Percentiles rank a stretch among this genome's conserved stretches.
These are phyloP conservation scores for Scomber scombrus DNA, from an alignment of 2,113 vertebrate species.

Conservation along the genomic window DNA sequence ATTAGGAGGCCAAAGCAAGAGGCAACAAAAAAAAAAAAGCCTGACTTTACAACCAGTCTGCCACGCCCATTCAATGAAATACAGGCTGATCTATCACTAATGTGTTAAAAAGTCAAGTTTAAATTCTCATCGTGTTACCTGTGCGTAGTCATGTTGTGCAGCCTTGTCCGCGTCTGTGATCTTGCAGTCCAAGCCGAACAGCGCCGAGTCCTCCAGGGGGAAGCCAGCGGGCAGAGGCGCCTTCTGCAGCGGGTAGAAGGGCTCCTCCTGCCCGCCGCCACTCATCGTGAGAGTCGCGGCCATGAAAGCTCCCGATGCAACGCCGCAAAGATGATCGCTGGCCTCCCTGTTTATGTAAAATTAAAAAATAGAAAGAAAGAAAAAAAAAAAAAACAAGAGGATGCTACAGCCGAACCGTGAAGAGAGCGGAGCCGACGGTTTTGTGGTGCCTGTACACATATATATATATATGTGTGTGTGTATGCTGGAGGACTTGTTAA, in stretches of 20 bases:
- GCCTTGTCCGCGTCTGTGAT: conserved; percentile 74
- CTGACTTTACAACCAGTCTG: conserved; percentile 56
- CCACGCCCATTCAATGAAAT: conserved; percentile 81
- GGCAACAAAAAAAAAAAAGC: conserved; percentile 21
- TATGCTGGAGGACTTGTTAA: conserved; percentile 31
- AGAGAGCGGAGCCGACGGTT: conserved; percentile 37
- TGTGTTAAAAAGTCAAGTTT: conserved; percentile 14
- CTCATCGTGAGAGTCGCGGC: conserved; percentile 91
- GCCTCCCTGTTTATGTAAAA: conserved; percentile 16
- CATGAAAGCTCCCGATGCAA: conserved; percentile 80
- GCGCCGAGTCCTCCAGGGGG: conserved; percentile 83
- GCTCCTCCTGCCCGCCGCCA: conserved; percentile 89
- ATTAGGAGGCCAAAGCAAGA: conserved; percentile 9
- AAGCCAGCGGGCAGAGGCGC: conserved; percentile 84
- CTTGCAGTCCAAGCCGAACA: conserved; percentile 87
- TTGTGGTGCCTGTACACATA: conserved; percentile 7
- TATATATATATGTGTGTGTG: neutral
- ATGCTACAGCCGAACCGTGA: conserved; percentile 37
- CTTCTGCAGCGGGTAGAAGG: conserved; percentile 93
- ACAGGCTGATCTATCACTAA: conserved; percentile 40
- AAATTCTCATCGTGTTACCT: conserved; percentile 70
- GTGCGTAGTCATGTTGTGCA: conserved; percentile 78
- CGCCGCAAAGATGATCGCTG: conserved; percentile 35
- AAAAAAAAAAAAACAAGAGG: neutral
- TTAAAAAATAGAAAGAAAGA: neutral